Evolutionary conservation across 92 coral and sea anemone genomes (phyloP).

Genomic region (Porites cylindrica): DNA sequence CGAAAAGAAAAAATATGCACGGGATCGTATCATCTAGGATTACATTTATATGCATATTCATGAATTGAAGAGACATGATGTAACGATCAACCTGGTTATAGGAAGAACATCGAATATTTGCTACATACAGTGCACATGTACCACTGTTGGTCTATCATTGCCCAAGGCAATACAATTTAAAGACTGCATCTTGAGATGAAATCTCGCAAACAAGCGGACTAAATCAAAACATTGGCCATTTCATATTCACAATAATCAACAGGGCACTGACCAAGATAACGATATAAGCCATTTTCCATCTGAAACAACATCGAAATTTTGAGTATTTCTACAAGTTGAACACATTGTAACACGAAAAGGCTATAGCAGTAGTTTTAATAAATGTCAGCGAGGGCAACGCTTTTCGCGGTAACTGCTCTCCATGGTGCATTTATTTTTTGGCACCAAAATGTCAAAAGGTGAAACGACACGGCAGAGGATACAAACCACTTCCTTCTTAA

Average conservation of each 20-base stretch:
- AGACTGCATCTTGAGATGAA: constrained; percentile 19
- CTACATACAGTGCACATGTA: not conserved
- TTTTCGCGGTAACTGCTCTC: constrained; percentile 1
- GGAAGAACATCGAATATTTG: constrained; percentile 24
- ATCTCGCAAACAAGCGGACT: constrained; percentile 13
- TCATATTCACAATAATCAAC: constrained; percentile 1
- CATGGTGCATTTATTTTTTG: not conserved
- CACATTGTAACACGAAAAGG: not conserved
- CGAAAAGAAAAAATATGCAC: too few species aligned
- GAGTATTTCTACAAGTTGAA: not conserved
- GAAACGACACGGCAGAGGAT: not conserved
- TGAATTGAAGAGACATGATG: not conserved
- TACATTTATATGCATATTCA: not conserved
- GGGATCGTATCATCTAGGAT: not conserved
- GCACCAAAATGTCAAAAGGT: constrained; percentile 29
- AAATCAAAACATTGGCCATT: constrained; percentile 37
- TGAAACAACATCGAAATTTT: constrained; percentile 11
- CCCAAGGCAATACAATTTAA: constrained; percentile 7
- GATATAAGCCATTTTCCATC: constrained; percentile 4
- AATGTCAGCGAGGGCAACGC: too few species aligned
- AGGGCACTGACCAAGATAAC: constrained; percentile 10
- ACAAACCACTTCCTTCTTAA: not conserved
- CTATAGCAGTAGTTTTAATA: too few species aligned
- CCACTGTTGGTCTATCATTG: constrained; percentile 8
- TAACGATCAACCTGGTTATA: not conserved